Base-by-base conservation (phyloP, 1,140 invertebrate genomes). In the Zaprionus ghesquierei region DNA sequence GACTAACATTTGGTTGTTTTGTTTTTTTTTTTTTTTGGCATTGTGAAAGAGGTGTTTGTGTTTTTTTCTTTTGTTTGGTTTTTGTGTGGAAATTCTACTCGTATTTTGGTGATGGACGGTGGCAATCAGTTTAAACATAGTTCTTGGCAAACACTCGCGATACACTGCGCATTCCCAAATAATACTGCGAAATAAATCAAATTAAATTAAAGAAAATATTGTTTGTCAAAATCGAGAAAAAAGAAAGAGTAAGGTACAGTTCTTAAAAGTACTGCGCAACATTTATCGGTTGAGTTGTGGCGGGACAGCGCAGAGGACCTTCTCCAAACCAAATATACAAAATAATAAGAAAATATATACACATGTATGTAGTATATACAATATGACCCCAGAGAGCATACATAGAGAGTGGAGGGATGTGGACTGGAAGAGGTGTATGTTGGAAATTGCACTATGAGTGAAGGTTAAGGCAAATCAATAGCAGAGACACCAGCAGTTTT, bases 121-220 rank as follows among this genome's bases (percentile, higher is more conserved):
- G 63, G 72, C 55, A 66, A 58, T 56, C 71, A 72, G 75, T 81
- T 72, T 86, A 87, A 79, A 76, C 56, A 81, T 80, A 77, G 71
- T 72, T 81, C 77, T 89, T 90, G 77, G 82, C 69, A 89, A 85
- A 90, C 75, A 90, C 84, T 75, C 69, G 82, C 77, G 82, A 91
- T 74, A 91, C 74, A 90, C 82, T 86, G 80, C 84, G 81, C 76
- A 89, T 89, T 77, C 85, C 85, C 79, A 89, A 79, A 79, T 66
- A 75, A 81, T 89, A 91, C 90, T 91, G 90, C 69, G 79, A 85
- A 90, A 85, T 90, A 77, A 69, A 79, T 78, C 61, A 89, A 79
- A 90, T 81, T 62, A 79, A 74, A 84, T 84, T 78, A 81, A 60
- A 82, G 63, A 78, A 63, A 84, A 76, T 44, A 86, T 77, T 65